phyloP scores from a whole-genome alignment of 2,113 vertebrate species.

The Gambusia holbrooki region DNA sequence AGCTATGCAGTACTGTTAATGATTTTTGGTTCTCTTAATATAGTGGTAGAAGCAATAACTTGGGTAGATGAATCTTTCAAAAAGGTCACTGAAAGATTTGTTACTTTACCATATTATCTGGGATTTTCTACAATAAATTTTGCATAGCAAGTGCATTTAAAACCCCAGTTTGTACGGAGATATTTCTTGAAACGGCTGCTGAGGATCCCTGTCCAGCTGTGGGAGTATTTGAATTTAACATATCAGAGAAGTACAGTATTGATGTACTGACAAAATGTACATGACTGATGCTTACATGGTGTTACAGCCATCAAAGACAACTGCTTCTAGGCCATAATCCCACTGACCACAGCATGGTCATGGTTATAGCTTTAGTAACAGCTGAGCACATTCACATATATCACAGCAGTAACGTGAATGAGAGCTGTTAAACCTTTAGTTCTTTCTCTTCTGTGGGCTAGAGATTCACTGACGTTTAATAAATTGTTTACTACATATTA shows the following conservation, averaged over 20 bases:
- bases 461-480: no score
- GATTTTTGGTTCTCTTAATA: background rate
- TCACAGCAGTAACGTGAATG: background rate
- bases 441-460: background rate
- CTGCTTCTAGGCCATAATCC: no score
- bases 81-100: background rate
- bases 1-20: background rate
- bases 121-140: background rate
- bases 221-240: no score
- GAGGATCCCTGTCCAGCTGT: background rate
- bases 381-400: background rate
- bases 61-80: no score
- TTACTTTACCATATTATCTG: background rate
- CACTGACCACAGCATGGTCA: background rate
- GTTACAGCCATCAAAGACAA: no score
- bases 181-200: background rate
- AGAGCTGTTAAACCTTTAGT: background rate
- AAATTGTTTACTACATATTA: no score
- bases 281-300: background rate
- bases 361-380: background rate
- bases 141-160: background rate
- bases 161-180: background rate
- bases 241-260: no score
- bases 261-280: no score
- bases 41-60: no score